Base-by-base conservation (phyloP, 2,113 vertebrate genomes). In the Centropus unirufus region DNA sequence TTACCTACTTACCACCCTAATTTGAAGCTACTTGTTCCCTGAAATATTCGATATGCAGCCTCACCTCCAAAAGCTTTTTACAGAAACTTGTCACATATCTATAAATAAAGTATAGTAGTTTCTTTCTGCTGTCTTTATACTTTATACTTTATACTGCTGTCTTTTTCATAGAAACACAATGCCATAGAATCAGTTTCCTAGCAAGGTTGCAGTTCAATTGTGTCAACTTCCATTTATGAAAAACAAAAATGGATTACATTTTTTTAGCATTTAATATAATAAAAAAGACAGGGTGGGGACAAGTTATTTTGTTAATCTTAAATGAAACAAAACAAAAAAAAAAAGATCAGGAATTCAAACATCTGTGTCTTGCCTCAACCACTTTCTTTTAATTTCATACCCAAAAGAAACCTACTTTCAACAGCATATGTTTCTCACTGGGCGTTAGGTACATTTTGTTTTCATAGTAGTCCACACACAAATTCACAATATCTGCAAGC, bases 381-480 rank as follows among this genome's bases (percentile, higher is more conserved):
- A 9, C 24, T 13, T 8, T 29, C 55, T 58, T 83, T 12, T 0
- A 64, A 54, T 80, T 72, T 61, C 59, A 14, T 49, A 64, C 18
- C 17, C 6, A 54, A 92, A 84, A 55, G 19, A 42, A 34, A 62
- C 98, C 86, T 97, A 99, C 99, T 97, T 99, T 99, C 83, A 99
- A 98, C 74, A 99, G 98, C 99, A 99, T 99, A 95, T 99, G 99
- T 54, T 99, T 99, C 96, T 99, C 99, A 46, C 97, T 98, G 89
- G 99, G 99, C 0, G 99, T 99, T 92, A 99, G 97, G 95, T 99
- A 99, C 99, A 99, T 99, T 97, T 99, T 99, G 97, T 99, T 99
- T 93, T 99, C 99, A 17, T 99, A 99, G 97, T 99, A 99, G 83
- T 99, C 99, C 34, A 99, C 98, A 30, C 99, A 99, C 91, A 99